Evolutionary conservation across 2,888 invertebrate species (phyloP), one percentile per base, ranked within the genome.

Genomic region (Trissolcus japonicus): DNA sequence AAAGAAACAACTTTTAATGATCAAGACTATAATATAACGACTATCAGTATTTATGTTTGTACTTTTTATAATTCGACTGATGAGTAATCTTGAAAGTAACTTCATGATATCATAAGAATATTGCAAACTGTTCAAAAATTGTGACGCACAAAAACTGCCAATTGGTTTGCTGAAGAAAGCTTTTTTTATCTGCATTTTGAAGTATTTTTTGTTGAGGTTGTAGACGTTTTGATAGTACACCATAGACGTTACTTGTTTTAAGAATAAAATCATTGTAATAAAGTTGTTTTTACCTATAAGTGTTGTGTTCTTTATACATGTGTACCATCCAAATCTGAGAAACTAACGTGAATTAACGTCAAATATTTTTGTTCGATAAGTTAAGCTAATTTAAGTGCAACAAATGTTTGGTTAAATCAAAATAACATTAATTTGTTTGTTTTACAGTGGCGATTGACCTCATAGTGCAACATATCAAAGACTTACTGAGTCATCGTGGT

Each of bases 391-490:
- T 35, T 11, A 35, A 35, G 35, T 35, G 9, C 7, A 35, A 35
- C 11, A 9, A 35, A 1, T 35, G 9, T 35, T 35, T 11, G 11
- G 6, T 11, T 35, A 35, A 35, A 35, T 19, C 0, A 50, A 2
- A 25, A 13, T 16, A 46, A 25, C 21, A 25, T 11, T 55, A 35
- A 7, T 25, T 56, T 53, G 55, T 86, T 93, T 35, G 35, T 35
- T 35, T 35, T 94, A 74, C 93, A 98, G 98, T 98, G 89, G 98
- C 98, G 81, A 98, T 98, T 87, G 97, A 98, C 89, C 91, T 98
- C 89, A 98, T 98, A 87, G 98, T 98, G 59, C 98, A 98, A 90
- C 98, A 98, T 90, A 98, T 98, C 89, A 94, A 96, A 83, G 98
- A 98, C 89, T 94, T 97, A 86, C 90, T 98, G 85, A 93, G 92